These are phyloP conservation scores for Heliothis virescens DNA, from an alignment of 1,140 invertebrate species.

Conservation along the genomic window DNA sequence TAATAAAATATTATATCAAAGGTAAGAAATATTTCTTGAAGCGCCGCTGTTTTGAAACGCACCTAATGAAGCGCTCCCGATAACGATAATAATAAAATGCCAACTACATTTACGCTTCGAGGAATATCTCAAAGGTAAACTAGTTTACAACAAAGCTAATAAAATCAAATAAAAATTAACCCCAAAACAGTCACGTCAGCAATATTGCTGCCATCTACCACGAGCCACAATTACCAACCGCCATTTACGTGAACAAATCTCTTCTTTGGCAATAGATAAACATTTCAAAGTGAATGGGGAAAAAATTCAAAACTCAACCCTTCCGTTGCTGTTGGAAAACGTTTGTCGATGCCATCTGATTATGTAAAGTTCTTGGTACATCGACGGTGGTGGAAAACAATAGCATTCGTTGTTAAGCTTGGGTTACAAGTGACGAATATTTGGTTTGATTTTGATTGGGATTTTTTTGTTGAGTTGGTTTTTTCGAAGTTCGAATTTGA, in stretches of 20 bases:
- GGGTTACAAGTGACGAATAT: neutral
- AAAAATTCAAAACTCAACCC: slow-evolving; percentile 33
- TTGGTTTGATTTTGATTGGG: neutral
- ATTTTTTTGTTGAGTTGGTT: neutral
- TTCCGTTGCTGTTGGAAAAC: slow-evolving; percentile 29
- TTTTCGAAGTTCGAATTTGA: neutral
- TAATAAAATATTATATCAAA: no score
- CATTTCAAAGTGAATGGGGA: neutral
- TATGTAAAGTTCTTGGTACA: slow-evolving; percentile 51
- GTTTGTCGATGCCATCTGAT: slow-evolving; percentile 51
- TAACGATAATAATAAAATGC: no score
- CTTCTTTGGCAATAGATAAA: neutral
- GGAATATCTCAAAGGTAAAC: no score
- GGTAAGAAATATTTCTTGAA: no score
- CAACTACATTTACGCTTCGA: no score
- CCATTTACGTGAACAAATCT: neutral
- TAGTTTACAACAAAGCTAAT: no score
- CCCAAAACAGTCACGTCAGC: no score
- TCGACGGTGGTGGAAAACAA: slow-evolving; percentile 27
- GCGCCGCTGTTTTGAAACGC: no score
- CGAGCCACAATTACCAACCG: neutral
- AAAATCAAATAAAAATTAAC: no score
- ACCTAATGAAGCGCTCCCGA: no score
- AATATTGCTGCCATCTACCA: neutral
- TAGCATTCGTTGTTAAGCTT: neutral